Evolutionary conservation across 2,888 invertebrate genomes (phyloP), one percentile per base, ranked within the genome.

Genomic region (Helicoverpa assulta): DNA sequence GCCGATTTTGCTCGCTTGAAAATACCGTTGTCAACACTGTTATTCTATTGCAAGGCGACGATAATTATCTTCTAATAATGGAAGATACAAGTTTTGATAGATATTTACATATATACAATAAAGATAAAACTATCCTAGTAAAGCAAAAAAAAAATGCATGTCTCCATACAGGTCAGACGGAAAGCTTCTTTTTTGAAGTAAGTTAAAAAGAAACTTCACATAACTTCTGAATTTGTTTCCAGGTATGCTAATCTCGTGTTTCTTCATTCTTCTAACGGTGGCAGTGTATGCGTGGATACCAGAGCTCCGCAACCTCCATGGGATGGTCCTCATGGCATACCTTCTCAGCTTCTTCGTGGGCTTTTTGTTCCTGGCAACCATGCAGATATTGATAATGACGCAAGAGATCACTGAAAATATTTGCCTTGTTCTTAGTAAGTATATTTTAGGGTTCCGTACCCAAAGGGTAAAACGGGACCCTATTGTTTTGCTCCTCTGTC

Each of bases 221-320:
- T 10, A 40, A 14, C 14, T 40, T 50, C 1, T n/a, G n/a, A n/a
- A 56, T 29, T 52, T 59, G 33, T 65, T 81, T 77, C 10, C 92
- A 97, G 98, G 97, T 56, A 97, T 98, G 97, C 88, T 97, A 55
- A 96, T 97, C 58, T 98, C 98, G 0, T 96, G 97, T 85, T 97
- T 97, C 37, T 98, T 98, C 86, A 96, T 98, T 81, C 86, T 97
- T 59, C 93, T 96, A 0, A 98, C 98, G 0, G 96, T 98, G 74
- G 89, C 97, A 0, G 97, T 98, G 0, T 98, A 98, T 89, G 96
- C 96, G 3, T 93, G 97, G 82, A 93, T 98, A 61, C 97, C 98
- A 0, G 97, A 98, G 78, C 91, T 97, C 6, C 93, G 97, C 37
- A 98, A 97, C 88, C 95, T 98, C 5, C 98, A 98, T 78, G 98